Conservation (phyloP, 2,888 invertebrate genomes). For the Ceratothoa steindachneri region DNA sequence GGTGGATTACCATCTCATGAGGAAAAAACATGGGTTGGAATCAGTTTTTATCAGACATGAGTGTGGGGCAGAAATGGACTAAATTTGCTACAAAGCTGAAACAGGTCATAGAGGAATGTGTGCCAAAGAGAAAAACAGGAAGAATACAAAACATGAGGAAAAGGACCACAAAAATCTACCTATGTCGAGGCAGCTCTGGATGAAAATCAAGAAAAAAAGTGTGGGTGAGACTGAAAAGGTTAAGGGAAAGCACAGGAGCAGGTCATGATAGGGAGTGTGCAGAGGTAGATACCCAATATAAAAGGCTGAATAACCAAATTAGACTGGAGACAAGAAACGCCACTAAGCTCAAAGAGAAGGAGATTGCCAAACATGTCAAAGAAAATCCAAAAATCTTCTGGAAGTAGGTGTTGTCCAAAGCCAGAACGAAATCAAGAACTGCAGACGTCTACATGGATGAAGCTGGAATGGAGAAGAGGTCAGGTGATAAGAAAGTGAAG, state of each 20-base stretch:
- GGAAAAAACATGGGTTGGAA: background rate
- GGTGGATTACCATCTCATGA: background rate
- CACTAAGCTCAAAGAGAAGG: background rate
- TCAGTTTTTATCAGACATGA: background rate
- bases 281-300: background rate
- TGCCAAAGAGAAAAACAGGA: too few relatives aligned
- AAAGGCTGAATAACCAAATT: conserved; percentile 19
- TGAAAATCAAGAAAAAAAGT: background rate
- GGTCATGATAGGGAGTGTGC: background rate
- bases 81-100: too few relatives aligned
- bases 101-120: too few relatives aligned
- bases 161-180: background rate
- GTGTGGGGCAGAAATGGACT: background rate
- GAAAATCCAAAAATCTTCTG: conserved; percentile 23
- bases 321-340: conserved; percentile 13
- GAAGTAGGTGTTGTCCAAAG: conserved; percentile 16
- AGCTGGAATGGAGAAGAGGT: background rate
- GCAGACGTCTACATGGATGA: background rate
- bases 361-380: conserved; percentile 3
- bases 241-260: background rate
- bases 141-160: background rate
- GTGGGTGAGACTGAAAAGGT: background rate
- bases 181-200: background rate
- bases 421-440: background rate
- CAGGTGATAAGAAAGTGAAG: background rate